Conservation (phyloP, 2,113 vertebrate genomes). For the Lates calcarifer region DNA sequence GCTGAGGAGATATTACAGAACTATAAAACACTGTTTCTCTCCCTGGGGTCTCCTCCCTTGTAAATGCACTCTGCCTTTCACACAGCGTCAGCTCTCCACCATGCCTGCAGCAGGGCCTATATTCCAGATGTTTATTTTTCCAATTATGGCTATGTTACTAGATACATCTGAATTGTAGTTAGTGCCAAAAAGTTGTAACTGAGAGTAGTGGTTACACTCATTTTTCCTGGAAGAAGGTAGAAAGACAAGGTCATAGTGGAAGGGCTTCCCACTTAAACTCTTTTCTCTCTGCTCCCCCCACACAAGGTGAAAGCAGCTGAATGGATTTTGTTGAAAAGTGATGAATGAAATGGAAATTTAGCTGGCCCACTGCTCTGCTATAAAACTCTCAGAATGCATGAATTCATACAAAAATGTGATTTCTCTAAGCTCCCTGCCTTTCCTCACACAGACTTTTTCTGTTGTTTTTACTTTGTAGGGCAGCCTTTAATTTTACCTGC, state of each 20-base stretch:
- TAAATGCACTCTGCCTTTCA: constrained; percentile 43
- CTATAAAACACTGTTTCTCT: constrained; percentile 43
- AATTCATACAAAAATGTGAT: not conserved
- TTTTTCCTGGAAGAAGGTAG: constrained; percentile 53
- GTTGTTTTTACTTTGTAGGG: not conserved
- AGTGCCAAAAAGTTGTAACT: constrained; percentile 60
- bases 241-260: constrained; percentile 45
- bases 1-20: constrained; percentile 55
- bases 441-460: not conserved
- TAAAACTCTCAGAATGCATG: not conserved
- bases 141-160: constrained; percentile 69
- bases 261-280: not conserved
- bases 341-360: not conserved
- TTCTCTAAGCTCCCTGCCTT: not conserved
- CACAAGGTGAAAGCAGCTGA: constrained; percentile 30
- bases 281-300: constrained; percentile 6
- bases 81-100: constrained; percentile 41
- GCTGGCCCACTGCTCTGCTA: not conserved
- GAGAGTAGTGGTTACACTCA: constrained; percentile 38
- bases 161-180: constrained; percentile 62
- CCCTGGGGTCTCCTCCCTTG: constrained; percentile 45
- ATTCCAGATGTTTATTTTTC: constrained; percentile 73
- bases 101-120: constrained; percentile 37
- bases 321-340: not conserved
- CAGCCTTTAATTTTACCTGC: not conserved